A percentile compares a stretch with the other conserved stretches of the same genome.
Evolutionary conservation across 2,888 invertebrate species (phyloP).

Genomic region (Bedellia somnulentella): DNA sequence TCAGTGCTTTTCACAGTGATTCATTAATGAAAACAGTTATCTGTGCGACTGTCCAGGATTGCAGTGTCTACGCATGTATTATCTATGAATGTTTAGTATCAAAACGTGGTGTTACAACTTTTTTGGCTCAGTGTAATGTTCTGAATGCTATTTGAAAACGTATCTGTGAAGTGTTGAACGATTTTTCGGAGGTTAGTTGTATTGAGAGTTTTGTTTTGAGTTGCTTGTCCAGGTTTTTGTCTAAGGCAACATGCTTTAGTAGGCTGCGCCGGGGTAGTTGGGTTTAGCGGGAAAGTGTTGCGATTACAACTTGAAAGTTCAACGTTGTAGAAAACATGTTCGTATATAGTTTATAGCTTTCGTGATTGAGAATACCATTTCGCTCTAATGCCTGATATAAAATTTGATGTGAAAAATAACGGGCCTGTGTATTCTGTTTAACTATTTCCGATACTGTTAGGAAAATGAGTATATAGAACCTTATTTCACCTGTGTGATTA

Average conservation of each 20-base stretch:
- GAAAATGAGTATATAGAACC: too few species aligned
- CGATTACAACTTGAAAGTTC: conserved; percentile 5
- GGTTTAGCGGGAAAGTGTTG: conserved; percentile 5
- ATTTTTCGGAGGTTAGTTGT: conserved; percentile 46
- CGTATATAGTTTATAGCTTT: conserved; percentile 4
- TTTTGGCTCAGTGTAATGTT: conserved; percentile 3
- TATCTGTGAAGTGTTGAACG: conserved; percentile 30
- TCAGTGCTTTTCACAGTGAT: conserved; percentile 1
- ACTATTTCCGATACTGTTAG: too few species aligned
- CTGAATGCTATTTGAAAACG: conserved; percentile 20
- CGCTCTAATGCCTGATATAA: too few species aligned
- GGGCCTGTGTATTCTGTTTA: too few species aligned
- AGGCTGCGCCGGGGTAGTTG: neutral
- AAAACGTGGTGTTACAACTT: conserved; percentile 2
- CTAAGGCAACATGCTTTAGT: too few species aligned
- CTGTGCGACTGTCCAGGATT: conserved; percentile 36
- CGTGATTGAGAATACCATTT: too few species aligned
- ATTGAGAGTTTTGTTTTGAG: conserved; percentile 1
- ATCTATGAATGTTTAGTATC: too few species aligned
- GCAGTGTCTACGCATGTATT: conserved; percentile 54
- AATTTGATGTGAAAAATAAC: too few species aligned
- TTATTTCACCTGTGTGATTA: too few species aligned
- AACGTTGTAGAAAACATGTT: conserved; percentile 1
- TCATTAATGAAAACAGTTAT: conserved; percentile 12
- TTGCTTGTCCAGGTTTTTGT: too few species aligned